phyloP scores from a whole-genome alignment of 2,113 vertebrate genomes.

The Salvelinus alpinus region DNA sequence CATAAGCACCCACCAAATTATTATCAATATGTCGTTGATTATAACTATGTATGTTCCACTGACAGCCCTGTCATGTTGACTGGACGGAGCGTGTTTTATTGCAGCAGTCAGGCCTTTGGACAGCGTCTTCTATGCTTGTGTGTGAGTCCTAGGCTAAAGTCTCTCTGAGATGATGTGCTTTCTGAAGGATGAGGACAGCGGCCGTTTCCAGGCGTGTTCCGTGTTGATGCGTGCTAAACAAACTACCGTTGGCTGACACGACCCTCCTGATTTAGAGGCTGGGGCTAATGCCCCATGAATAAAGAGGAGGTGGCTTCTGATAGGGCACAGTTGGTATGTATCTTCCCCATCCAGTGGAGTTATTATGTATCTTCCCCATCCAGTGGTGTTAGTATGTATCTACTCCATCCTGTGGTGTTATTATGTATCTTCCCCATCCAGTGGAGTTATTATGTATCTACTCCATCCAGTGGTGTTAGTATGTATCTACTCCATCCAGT shows the following conservation, averaged over 20 bases:
- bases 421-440: no score
- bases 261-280: no score
- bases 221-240: slow-evolving; percentile 52
- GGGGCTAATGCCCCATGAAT: no score
- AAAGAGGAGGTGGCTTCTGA: not conserved
- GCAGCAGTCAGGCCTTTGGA: no score
- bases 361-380: slow-evolving; percentile 11
- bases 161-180: slow-evolving; percentile 6
- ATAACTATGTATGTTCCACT: no score
- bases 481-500: no score
- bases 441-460: slow-evolving; percentile 22
- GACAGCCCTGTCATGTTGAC: not conserved
- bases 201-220: slow-evolving; percentile 46
- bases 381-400: no score
- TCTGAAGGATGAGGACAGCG: slow-evolving; percentile 31
- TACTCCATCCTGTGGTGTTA: no score
- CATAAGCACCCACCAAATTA: no score
- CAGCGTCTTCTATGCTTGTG: slow-evolving; percentile 1
- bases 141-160: not conserved
- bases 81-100: not conserved
- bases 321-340: slow-evolving; percentile 13
- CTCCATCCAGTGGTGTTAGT: not conserved
- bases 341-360: not conserved
- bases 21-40: not conserved
- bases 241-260: slow-evolving; percentile 34